These are phyloP conservation scores for Venustaconcha ellipsiformis DNA, from an alignment of 1,140 invertebrate species.

Conservation along the genomic window DNA sequence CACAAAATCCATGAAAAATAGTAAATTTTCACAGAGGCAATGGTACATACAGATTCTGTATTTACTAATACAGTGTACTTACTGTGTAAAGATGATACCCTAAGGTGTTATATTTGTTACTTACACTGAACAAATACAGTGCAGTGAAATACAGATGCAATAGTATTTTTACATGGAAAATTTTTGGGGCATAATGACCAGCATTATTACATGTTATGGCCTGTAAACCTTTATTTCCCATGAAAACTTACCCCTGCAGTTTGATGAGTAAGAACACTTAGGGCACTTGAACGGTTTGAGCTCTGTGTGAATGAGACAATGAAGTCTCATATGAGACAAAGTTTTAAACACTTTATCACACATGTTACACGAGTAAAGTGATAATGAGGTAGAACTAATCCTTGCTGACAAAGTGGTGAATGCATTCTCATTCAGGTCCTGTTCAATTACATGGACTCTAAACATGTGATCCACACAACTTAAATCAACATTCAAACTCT, in stretches of 20 bases:
- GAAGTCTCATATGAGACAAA: constrained; percentile 66
- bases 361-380: constrained; percentile 64
- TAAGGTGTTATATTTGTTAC: too few relatives aligned
- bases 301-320: constrained; percentile 68
- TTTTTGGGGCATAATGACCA: not conserved
- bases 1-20: too few relatives aligned
- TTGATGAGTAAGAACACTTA: constrained; percentile 65
- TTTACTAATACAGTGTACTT: too few relatives aligned
- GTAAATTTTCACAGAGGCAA: too few relatives aligned
- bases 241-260: constrained; percentile 62
- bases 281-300: constrained; percentile 67
- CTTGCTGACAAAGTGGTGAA: constrained; percentile 20
- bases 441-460: constrained; percentile 60
- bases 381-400: constrained; percentile 44
- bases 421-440: constrained; percentile 61
- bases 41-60: too few relatives aligned
- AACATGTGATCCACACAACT: constrained; percentile 62
- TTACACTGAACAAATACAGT: not conserved
- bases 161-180: not conserved
- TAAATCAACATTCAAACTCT: constrained; percentile 61
- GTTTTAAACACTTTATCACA: constrained; percentile 69
- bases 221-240: not conserved
- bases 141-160: not conserved
- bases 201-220: not conserved
- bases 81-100: too few relatives aligned